Conservation (phyloP, 2,113 vertebrate species). For the Oxyura jamaicensis region DNA sequence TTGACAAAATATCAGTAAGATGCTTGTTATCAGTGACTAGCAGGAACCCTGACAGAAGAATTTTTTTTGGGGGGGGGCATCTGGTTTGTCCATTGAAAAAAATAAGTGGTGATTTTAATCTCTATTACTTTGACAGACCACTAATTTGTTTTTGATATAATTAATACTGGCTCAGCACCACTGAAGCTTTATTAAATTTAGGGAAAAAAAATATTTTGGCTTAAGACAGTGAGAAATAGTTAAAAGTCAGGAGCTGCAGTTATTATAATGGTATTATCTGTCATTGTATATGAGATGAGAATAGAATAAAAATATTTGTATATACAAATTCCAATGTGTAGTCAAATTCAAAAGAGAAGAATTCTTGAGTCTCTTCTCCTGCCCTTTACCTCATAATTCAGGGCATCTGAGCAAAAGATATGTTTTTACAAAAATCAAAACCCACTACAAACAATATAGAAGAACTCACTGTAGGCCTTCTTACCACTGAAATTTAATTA, state of each 20-base stretch:
- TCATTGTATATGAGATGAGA: neutral
- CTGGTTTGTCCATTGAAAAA: neutral
- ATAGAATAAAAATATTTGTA: constrained; percentile 7
- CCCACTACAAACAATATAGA: neutral
- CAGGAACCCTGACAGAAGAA: neutral
- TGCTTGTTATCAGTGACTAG: neutral
- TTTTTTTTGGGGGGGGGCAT: neutral
- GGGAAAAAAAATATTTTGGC: neutral
- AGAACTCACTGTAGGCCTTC: neutral
- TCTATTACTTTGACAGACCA: constrained; percentile 26
- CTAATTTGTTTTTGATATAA: constrained; percentile 30
- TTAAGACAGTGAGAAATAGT: neutral
- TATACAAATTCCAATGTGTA: neutral
- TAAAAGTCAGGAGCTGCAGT: neutral
- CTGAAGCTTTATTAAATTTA: neutral
- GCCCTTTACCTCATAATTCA: neutral
- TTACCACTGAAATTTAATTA: neutral
- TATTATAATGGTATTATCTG: neutral
- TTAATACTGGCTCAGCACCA: constrained; percentile 29
- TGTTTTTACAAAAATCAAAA: neutral
- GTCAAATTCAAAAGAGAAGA: constrained; percentile 18
- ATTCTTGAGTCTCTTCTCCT: neutral
- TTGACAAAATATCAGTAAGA: constrained; percentile 46
- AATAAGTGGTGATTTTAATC: too few relatives aligned
- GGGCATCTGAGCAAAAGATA: neutral